These are phyloP conservation scores for Balaeniceps rex DNA, from an alignment of 2,113 vertebrate species.

Conservation along the genomic window DNA sequence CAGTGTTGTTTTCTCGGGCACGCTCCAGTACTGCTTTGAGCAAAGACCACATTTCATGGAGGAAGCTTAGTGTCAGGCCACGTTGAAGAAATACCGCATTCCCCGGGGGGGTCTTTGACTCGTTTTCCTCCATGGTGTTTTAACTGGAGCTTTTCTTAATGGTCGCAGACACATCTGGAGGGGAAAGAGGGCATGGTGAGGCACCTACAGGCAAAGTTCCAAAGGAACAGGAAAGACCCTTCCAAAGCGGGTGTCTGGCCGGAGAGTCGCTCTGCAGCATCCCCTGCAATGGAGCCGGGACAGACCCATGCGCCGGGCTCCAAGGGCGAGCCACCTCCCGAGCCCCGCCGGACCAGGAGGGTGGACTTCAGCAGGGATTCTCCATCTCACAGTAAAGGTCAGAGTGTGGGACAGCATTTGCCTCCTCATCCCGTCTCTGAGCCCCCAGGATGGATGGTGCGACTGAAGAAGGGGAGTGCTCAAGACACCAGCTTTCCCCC, in stretches of 20 bases:
- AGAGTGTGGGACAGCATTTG: background rate
- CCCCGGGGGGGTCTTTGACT: background rate
- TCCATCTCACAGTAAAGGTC: background rate
- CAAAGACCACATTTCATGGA: background rate
- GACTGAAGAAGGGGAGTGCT: background rate
- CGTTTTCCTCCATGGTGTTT: background rate
- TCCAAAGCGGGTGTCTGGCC: fast-evolving
- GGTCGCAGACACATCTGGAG: background rate
- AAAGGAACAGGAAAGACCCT: background rate
- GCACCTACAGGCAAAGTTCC: constrained; percentile 23
- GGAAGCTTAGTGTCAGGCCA: background rate
- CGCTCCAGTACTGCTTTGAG: background rate
- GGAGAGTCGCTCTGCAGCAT: background rate
- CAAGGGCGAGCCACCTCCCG: background rate
- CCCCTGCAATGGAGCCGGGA: background rate
- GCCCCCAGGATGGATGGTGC: background rate
- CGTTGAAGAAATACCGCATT: background rate
- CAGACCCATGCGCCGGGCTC: background rate
- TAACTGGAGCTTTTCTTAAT: background rate
- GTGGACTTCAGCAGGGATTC: background rate
- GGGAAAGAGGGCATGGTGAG: background rate
- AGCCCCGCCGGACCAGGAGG: background rate
- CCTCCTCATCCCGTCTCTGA: background rate
- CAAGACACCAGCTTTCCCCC: background rate
- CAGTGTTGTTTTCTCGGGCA: background rate